These are phyloP conservation scores for Cyrtonyx montezumae DNA, from an alignment of 2,113 vertebrate genomes.

Conservation along the genomic window DNA sequence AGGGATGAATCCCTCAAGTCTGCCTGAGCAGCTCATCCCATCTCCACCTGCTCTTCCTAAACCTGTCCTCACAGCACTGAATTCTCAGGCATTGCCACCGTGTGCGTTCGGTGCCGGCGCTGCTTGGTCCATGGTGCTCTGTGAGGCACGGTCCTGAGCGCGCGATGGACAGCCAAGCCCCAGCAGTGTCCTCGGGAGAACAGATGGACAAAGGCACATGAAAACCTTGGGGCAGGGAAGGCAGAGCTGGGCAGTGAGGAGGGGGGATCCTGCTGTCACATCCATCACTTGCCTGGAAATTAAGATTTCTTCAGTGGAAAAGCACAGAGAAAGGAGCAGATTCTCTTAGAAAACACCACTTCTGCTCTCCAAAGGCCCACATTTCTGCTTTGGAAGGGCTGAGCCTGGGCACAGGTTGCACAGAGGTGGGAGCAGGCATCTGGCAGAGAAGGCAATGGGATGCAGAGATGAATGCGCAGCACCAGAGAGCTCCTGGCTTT, in stretches of 20 bases:
- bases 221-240: not conserved
- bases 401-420: not conserved
- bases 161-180: not conserved
- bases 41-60: not conserved
- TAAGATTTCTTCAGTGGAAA: not conserved
- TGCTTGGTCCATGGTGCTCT: not conserved
- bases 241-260: not conserved
- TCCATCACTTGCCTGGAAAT: not conserved
- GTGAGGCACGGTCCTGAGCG: not conserved
- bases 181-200: not conserved
- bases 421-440: not conserved
- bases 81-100: not conserved
- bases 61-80: fast-evolving
- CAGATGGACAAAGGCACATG: not conserved
- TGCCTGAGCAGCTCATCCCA: too few species aligned
- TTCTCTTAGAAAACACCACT: not conserved
- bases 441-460: fast-evolving
- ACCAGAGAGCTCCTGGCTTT: fast-evolving
- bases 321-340: not conserved
- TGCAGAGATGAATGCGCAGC: not conserved
- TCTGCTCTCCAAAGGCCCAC: not conserved
- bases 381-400: not conserved
- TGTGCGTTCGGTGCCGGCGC: not conserved
- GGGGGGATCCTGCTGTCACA: not conserved
- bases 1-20: not conserved